Evolutionary conservation across 2,113 vertebrate genomes (phyloP), one percentile per base, ranked within the genome.

Genomic region (Brachyhypopomus gauderio): DNA sequence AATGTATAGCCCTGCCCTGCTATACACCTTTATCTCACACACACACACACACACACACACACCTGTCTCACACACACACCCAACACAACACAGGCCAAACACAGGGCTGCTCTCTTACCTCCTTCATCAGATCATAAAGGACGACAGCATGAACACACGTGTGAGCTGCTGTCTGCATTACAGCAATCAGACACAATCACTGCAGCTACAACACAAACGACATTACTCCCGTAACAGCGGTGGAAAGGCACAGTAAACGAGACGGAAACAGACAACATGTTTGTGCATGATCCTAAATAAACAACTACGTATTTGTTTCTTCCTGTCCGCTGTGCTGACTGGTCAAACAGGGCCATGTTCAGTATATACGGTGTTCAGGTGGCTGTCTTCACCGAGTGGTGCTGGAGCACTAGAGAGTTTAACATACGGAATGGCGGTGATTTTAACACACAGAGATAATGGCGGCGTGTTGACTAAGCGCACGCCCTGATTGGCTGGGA

Each of bases 401-500:
- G 45, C 55, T 12, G 14, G 22, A 12, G 45, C 34, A 17, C 52
- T 27, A 36, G 72, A 34, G 64, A 20, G 63, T 81, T 70, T 63
- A 69, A 27, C 62, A 12, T 69, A 81, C 64, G 30, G 63, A 27
- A 69, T 70, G 66, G 66, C 58, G 55, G 30, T 41, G 63, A 73
- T 81, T 81, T 83, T 77, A 83, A 80, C 77, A 80, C 70, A 45
- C 81, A 69, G 78, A 80, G 74, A 52, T 79, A 80, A 73, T 55
- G 81, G 71, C 62, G 74, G 67, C 25, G 67, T 74, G 69, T 83
- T 78, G 78, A 67, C 81, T 63, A 72, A 75, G 69, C 67, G 23
- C 30, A n/a, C 6, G 17, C n/a, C 34, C 69, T 30, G 84, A 86
- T 86, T 86, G 84, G 84, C 55, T 75, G 64, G 78, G 78, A 82